A percentile compares a stretch with the other conserved stretches of the same genome.
Conservation (phyloP, 1,140 invertebrate species). For the Archivesica marissinica region DNA sequence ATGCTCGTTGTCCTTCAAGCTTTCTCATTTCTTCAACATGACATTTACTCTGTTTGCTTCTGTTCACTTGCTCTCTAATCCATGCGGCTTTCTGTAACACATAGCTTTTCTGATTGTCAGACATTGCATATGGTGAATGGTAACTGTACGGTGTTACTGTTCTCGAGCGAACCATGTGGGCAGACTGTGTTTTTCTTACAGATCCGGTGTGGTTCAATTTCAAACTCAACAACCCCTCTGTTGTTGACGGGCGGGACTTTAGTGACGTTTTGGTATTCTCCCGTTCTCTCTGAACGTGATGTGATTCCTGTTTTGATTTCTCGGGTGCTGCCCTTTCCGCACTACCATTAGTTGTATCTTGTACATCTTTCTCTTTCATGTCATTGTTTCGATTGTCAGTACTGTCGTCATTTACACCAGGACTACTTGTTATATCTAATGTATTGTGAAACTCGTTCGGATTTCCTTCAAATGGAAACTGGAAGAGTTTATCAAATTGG, state of each 20-base stretch:
- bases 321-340: neutral
- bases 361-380: neutral
- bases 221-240: neutral
- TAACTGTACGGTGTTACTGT: conserved; percentile 2
- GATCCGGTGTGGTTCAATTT: neutral
- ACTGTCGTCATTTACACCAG: neutral
- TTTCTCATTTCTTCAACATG: conserved; percentile 12
- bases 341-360: neutral
- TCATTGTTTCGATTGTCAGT: neutral
- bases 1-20: conserved; percentile 34
- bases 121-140: conserved; percentile 44
- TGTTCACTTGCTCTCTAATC: neutral
- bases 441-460: conserved; percentile 4
- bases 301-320: neutral
- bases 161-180: neutral
- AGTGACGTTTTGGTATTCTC: neutral
- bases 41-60: neutral
- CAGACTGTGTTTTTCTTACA: conserved; percentile 18
- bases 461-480: conserved; percentile 40
- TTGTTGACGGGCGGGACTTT: neutral
- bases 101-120: conserved; percentile 19
- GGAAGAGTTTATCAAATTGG: conserved; percentile 25
- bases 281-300: neutral
- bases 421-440: neutral
- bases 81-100: neutral